These are phyloP conservation scores for Harpalus rufipes DNA, from an alignment of 2,888 invertebrate species.

Conservation along the genomic window DNA sequence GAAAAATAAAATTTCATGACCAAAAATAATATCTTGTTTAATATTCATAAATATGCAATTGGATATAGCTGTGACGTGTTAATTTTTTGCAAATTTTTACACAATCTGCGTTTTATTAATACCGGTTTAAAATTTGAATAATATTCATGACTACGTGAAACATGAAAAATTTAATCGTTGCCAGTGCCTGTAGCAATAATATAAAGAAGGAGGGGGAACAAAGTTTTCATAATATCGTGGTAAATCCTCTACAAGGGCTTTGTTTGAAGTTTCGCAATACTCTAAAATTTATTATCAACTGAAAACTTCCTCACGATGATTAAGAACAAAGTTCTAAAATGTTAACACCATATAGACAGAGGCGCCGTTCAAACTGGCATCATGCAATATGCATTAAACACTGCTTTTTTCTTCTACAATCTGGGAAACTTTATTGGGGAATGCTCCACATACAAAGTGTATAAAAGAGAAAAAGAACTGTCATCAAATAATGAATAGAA, in stretches of 20 bases:
- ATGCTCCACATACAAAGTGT: background rate
- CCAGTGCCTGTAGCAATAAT: background rate
- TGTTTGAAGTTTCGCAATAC: slow-evolving; percentile 39
- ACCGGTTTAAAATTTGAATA: background rate
- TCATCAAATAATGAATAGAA: background rate
- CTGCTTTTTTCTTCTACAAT: background rate
- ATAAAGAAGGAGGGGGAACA: slow-evolving; percentile 28
- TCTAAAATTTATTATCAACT: slow-evolving; percentile 39
- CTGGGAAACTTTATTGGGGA: background rate
- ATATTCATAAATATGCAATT: background rate
- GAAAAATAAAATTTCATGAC: background rate
- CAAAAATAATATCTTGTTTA: background rate
- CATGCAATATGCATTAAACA: slow-evolving; percentile 11
- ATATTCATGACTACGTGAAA: slow-evolving; percentile 18
- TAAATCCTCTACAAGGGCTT: slow-evolving; percentile 40
- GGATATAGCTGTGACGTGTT: background rate
- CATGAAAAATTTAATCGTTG: slow-evolving; percentile 17
- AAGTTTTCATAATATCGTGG: slow-evolving; percentile 37
- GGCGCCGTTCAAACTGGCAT: background rate
- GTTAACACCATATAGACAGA: slow-evolving; percentile 27
- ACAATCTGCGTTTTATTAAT: background rate
- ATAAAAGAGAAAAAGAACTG: background rate
- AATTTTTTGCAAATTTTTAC: background rate
- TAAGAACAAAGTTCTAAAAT: slow-evolving; percentile 42
- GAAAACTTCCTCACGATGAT: slow-evolving; percentile 26